Percentiles rank a stretch among this genome's conserved stretches.
Conservation (phyloP, 2,797 vertebrate species). For the Anableps anableps region DNA sequence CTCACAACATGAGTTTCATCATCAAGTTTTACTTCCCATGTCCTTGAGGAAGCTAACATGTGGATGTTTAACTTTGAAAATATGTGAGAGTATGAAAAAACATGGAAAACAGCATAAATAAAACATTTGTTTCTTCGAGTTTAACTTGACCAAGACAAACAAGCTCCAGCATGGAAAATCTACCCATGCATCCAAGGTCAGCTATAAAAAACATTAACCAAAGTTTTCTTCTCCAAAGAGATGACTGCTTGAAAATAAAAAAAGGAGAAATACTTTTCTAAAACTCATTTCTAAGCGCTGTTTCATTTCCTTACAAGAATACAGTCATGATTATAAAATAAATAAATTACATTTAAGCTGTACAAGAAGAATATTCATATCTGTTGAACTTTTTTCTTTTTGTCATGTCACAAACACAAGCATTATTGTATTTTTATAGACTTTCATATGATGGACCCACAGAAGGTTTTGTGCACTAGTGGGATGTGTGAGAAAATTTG, state of each 20-base stretch:
- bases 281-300: neutral
- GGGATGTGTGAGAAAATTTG: too few species aligned
- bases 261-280: neutral
- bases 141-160: conserved; percentile 7
- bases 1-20: conserved; percentile 34
- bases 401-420: neutral
- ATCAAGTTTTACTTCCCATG: conserved; percentile 54
- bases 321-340: neutral
- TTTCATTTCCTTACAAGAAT: neutral
- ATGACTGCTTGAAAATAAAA: neutral
- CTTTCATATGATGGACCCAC: too few species aligned
- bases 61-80: conserved; percentile 46
- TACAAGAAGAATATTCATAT: neutral
- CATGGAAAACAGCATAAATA: conserved; percentile 6
- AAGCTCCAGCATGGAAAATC: neutral
- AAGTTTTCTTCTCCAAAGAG: neutral
- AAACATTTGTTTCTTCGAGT: neutral
- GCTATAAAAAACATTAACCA: neutral
- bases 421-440: neutral
- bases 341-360: neutral
- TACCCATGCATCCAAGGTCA: neutral
- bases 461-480: too few species aligned
- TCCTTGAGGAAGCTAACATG: conserved; percentile 49
- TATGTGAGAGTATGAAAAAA: conserved; percentile 12
- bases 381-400: neutral